Evolutionary conservation across 2,113 vertebrate species (phyloP).

Genomic region (Holacanthus passer): DNA sequence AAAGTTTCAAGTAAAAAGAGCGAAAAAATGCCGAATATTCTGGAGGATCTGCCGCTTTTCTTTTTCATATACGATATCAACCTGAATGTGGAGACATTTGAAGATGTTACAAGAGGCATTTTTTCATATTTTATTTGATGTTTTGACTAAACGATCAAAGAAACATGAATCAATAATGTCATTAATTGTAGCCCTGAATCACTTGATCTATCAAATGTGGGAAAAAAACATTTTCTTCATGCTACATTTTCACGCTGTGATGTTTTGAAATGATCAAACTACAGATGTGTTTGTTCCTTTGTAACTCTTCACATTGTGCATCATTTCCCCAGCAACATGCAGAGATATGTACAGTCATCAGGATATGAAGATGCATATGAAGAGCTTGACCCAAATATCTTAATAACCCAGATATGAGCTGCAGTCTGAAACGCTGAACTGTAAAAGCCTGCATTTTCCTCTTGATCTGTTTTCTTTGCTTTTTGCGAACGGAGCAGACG

Average conservation of each 20-base stretch:
- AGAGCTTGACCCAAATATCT: constrained; percentile 31
- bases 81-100: background rate
- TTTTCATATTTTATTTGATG: background rate
- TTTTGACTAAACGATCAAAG: background rate
- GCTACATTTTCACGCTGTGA: too few relatives aligned
- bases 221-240: too few relatives aligned
- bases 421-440: background rate
- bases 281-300: background rate
- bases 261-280: too few relatives aligned
- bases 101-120: background rate
- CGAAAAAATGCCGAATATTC: too few relatives aligned
- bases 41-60: background rate
- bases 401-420: constrained; percentile 11
- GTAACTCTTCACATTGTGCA: background rate
- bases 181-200: too few relatives aligned
- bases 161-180: too few relatives aligned
- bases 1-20: background rate
- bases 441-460: background rate
- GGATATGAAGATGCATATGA: background rate
- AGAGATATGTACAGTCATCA: background rate
- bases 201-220: too few relatives aligned
- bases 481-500: constrained; percentile 31
- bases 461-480: background rate
- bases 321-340: too few relatives aligned
- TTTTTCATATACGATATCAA: background rate